Conservation (phyloP, 2,797 vertebrate genomes). For the Sebastes taczanowskii region DNA sequence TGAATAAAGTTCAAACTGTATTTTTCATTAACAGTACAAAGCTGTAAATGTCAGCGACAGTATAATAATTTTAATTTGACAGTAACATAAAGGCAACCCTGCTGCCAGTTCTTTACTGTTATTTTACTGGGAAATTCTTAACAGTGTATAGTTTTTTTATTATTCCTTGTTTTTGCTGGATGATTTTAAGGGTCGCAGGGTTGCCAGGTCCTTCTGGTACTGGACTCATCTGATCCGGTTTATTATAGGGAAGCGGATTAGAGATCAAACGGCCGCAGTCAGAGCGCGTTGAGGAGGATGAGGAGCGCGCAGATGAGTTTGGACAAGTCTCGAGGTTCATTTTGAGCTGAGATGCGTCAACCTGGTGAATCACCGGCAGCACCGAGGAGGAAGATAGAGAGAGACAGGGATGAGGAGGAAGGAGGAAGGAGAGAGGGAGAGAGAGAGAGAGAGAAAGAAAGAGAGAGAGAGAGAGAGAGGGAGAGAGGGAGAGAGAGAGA, state of each 20-base stretch:
- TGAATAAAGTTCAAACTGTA: too few species aligned
- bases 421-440: constrained; percentile 45
- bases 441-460: constrained; percentile 45
- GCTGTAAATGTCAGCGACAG: too few species aligned
- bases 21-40: too few species aligned
- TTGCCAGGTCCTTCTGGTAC: constrained; percentile 1
- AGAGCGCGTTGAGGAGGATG: constrained; percentile 20
- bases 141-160: too few species aligned
- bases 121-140: too few species aligned
- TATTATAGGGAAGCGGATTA: constrained; percentile 56
- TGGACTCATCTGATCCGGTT: constrained; percentile 29
- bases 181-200: constrained; percentile 8
- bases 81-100: too few species aligned
- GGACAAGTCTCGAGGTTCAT: constrained; percentile 77
- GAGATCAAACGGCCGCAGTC: constrained; percentile 68
- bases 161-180: background rate
- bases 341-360: constrained; percentile 77
- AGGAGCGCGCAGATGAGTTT: constrained; percentile 58
- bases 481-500: constrained; percentile 43
- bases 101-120: too few species aligned
- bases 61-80: too few species aligned
- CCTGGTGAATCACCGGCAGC: constrained; percentile 73
- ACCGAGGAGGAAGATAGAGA: constrained; percentile 64
- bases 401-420: constrained; percentile 57
- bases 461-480: constrained; percentile 28